phyloP scores from a whole-genome alignment of 1,140 invertebrate genomes.

The Gonatopus flavifemur region DNA sequence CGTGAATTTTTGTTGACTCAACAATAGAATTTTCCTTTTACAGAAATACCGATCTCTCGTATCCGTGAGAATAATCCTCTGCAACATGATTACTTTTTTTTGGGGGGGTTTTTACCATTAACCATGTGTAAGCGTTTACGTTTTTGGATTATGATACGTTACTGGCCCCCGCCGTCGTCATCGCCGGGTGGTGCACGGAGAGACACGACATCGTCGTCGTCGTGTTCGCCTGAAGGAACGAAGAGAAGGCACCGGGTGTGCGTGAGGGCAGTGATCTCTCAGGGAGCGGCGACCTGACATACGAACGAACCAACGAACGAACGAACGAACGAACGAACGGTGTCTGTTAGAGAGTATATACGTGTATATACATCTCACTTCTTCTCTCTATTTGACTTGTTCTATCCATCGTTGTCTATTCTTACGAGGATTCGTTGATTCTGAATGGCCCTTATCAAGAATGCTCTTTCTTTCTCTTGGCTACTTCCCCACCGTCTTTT shows the following conservation, averaged over 20 bases:
- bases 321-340: slow-evolving; percentile 11
- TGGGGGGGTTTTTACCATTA: no score
- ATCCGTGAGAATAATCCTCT: no score
- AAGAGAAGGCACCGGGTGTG: slow-evolving; percentile 49
- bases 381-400: background rate
- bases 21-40: no score
- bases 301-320: slow-evolving; percentile 30
- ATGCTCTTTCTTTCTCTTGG: slow-evolving; percentile 1
- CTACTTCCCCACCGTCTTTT: background rate
- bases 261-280: slow-evolving; percentile 58
- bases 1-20: no score
- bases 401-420: background rate
- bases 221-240: slow-evolving; percentile 38
- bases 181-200: slow-evolving; percentile 3
- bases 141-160: slow-evolving; percentile 24
- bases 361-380: slow-evolving; percentile 1
- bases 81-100: no score
- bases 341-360: slow-evolving; percentile 24
- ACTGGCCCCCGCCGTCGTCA: slow-evolving; percentile 20
- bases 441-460: no score
- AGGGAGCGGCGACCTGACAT: slow-evolving; percentile 57
- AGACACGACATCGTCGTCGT: slow-evolving; percentile 37
- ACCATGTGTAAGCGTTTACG: no score
- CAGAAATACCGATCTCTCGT: no score
- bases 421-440: no score